Evolutionary conservation across 1,140 invertebrate species (phyloP).

Genomic region (Eriocheir sinensis): DNA sequence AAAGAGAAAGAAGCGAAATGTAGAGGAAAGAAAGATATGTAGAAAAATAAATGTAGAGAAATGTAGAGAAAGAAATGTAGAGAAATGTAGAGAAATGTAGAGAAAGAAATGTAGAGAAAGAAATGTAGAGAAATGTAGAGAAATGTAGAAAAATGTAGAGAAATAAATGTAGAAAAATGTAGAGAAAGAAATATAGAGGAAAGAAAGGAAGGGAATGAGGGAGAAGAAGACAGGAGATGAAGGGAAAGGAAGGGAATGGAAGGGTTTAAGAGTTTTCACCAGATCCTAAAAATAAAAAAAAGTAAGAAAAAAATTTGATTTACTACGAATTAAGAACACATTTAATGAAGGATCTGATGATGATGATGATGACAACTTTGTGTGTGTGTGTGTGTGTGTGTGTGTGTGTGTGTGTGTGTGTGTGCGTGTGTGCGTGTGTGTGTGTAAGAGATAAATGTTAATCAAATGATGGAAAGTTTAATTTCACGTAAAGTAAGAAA

Average conservation of each 20-base stretch:
- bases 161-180: not conserved
- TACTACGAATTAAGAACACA: not conserved
- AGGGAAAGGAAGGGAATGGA: not conserved
- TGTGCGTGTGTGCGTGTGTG: conserved; percentile 20
- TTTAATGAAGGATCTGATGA: not conserved
- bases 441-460: not conserved
- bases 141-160: not conserved
- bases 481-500: not conserved
- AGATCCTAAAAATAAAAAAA: not conserved
- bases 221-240: not conserved
- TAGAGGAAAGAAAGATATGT: not conserved
- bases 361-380: not conserved
- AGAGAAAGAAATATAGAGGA: not conserved
- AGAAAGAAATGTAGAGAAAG: not conserved
- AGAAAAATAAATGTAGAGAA: no score
- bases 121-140: not conserved
- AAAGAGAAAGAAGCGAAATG: not conserved
- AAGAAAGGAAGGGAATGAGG: not conserved
- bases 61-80: no score
- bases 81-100: not conserved
- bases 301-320: not conserved
- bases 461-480: not conserved
- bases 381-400: not conserved
- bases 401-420: not conserved
- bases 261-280: not conserved